A percentile compares a stretch with the other conserved stretches of the same genome.
Evolutionary conservation across 30 jellyfish, hydroid and myxozoan genomes (phyloP).

Genomic region (Cassiopea andromeda): DNA sequence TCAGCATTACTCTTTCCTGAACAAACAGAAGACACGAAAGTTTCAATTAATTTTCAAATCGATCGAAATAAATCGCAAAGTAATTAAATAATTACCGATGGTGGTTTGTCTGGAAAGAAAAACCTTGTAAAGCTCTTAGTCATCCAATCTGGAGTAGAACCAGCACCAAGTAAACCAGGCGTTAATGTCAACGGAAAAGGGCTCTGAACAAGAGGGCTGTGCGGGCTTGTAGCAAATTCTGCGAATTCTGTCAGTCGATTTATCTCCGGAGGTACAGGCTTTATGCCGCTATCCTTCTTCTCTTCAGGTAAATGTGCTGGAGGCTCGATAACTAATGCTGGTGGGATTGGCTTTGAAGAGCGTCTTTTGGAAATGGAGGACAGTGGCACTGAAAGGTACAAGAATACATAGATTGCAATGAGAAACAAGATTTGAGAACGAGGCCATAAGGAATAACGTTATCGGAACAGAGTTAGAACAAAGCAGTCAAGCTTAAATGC

Average conservation of each 20-base stretch:
- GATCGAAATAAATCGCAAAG: neutral
- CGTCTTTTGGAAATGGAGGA: constrained; percentile 84
- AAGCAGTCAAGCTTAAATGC: too few species aligned
- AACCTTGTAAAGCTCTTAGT: constrained; percentile 87
- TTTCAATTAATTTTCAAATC: neutral
- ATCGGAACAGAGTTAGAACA: too few species aligned
- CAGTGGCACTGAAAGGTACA: neutral
- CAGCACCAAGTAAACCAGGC: constrained; percentile 89
- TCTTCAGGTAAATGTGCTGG: constrained; percentile 67
- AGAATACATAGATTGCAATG: too few species aligned
- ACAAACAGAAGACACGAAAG: too few species aligned
- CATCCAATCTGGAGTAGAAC: constrained; percentile 86
- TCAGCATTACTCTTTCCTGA: too few species aligned
- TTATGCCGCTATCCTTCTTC: constrained; percentile 58
- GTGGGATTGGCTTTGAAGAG: constrained; percentile 93
- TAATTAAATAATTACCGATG: constrained; percentile 61
- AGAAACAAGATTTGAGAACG: neutral
- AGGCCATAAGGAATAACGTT: too few species aligned
- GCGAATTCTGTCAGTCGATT: constrained; percentile 85
- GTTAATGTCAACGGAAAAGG: constrained; percentile 93
- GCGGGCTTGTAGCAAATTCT: constrained; percentile 95
- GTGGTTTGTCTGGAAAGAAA: constrained; percentile 88
- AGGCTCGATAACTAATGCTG: constrained; percentile 88
- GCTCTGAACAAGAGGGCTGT: constrained; percentile 91
- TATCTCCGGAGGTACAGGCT: constrained; percentile 74